Base-by-base conservation (phyloP, 2,888 invertebrate species). In the Noctua fimbriata region DNA sequence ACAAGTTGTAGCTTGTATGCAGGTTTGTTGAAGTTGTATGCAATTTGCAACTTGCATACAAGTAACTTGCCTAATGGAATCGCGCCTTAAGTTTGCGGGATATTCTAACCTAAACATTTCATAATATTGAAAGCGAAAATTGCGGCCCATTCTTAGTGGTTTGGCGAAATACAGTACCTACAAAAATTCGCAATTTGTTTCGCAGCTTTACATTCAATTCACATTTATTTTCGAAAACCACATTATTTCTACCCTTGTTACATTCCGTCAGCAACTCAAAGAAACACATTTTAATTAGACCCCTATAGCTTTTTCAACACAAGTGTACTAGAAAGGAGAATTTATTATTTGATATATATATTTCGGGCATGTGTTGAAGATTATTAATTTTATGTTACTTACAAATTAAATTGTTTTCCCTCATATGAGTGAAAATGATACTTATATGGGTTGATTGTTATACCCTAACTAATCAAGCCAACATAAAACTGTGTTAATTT, bases 251-350 rank as follows among this genome's bases (percentile, higher is more conserved):
- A 66, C 52, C 47, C 55, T 67, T 70, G 72, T 84, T 76, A 60
- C 55, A 10, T 36, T 67, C 24, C 44, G 36, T 21, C 41, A 49
- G 63, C 60, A 21, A 58, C 28, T 71, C 72, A 76, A 78, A 83
- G 76, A 77, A 86, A 87, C 78, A 85, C 67, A 76, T 80, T 87
- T 82, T 86, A 87, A 87, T 87, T 83, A 86, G 77, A 55, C 58
- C 55, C 55, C 21, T 21, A 65, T 1, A 71, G 58, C 28, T 78
- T 80, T 77, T 81, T 60, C 32, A 16, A 24, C 47, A 67, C 47
- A 63, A 75, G 32, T 52, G 41, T 44, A 2, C 49, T n/a, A 7
- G 52, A 32, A 70, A 65, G 6, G 16, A 36, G 49, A 76, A 81
- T 80, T 77, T 77, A 69, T 82, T 77, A 63, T 83, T 85, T 49